A percentile compares a stretch with the other conserved stretches of the same genome.
Conservation (phyloP, 2,797 vertebrate genomes). For the Falco biarmicus region DNA sequence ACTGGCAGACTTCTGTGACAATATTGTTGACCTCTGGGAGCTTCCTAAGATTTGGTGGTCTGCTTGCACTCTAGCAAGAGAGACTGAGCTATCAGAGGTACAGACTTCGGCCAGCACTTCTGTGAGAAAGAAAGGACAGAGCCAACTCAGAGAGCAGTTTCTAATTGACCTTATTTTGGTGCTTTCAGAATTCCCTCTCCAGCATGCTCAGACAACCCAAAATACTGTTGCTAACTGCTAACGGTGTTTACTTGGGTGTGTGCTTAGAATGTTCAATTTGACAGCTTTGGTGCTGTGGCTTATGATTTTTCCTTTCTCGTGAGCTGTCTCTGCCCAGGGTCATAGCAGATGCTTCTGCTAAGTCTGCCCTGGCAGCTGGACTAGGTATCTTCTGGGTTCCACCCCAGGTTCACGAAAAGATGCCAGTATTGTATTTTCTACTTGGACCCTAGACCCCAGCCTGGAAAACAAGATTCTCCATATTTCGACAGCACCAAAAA, state of each 20-base stretch:
- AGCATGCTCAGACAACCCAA: not conserved
- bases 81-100: not conserved
- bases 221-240: not conserved
- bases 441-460: not conserved
- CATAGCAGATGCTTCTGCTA: not conserved
- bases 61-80: not conserved
- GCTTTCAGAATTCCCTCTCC: not conserved
- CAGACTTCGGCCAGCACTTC: not conserved
- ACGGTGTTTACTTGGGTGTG: not conserved
- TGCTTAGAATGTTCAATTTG: not conserved
- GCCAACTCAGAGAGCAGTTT: not conserved
- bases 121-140: not conserved
- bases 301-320: not conserved
- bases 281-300: not conserved
- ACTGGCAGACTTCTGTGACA: not conserved
- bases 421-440: not conserved
- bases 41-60: not conserved
- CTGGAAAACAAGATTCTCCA: not conserved
- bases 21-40: not conserved
- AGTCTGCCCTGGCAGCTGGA: not conserved
- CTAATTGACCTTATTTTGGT: not conserved
- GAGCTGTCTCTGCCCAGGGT: not conserved
- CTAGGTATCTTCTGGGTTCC: not conserved
- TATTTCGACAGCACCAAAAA: slow-evolving; percentile 7
- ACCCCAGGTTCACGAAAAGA: not conserved